These are phyloP conservation scores for Gadus chalcogrammus DNA, from an alignment of 2,113 vertebrate genomes.

Conservation along the genomic window DNA sequence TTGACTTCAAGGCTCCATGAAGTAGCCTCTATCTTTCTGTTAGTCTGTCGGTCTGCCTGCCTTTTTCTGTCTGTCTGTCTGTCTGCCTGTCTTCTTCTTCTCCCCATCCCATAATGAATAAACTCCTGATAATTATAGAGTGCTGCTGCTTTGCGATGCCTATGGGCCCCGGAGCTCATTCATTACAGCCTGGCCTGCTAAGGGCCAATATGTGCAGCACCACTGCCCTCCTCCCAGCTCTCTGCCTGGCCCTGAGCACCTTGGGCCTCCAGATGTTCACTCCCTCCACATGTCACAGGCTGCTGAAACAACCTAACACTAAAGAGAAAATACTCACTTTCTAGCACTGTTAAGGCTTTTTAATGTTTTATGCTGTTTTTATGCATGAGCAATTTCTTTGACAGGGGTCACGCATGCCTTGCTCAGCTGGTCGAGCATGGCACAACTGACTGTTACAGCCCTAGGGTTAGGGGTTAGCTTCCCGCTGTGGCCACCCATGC, in stretches of 20 bases:
- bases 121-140: constrained; percentile 51
- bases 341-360: too few species aligned
- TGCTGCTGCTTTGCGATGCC: constrained; percentile 21
- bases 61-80: background rate
- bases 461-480: too few species aligned
- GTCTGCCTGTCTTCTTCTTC: constrained; percentile 19
- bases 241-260: constrained; percentile 7
- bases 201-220: constrained; percentile 9
- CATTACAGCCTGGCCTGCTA: constrained; percentile 21
- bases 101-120: constrained; percentile 47
- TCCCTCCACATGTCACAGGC: background rate
- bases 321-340: background rate
- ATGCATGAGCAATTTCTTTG: too few species aligned
- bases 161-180: constrained; percentile 32
- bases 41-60: constrained; percentile 8
- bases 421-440: too few species aligned
- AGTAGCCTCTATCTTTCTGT: constrained; percentile 3
- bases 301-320: background rate
- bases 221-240: background rate
- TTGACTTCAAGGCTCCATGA: background rate
- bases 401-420: too few species aligned
- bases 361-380: too few species aligned
- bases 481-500: too few species aligned
- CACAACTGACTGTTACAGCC: too few species aligned
- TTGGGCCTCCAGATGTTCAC: constrained; percentile 1